Percentiles rank a stretch among this genome's conserved stretches.
Conservation (phyloP, 64 coral and sea anemone species). For the Platygyra sinensis region DNA sequence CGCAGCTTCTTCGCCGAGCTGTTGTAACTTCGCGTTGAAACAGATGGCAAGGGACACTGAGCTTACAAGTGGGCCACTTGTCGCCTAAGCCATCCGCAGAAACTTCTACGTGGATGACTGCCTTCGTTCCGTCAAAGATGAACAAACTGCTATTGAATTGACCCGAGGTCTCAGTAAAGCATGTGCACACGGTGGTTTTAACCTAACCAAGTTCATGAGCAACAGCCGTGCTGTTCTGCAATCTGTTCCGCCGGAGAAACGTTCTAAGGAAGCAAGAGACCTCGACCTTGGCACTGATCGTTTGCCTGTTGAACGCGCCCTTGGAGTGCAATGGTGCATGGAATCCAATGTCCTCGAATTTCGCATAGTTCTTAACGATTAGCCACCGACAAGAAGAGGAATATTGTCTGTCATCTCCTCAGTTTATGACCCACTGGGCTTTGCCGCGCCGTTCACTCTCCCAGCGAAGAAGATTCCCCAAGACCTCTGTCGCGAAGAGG, state of each 20-base stretch:
- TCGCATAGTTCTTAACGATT: slow-evolving; percentile 61
- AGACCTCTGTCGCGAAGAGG: slow-evolving; percentile 46
- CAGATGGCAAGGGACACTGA: slow-evolving; percentile 31
- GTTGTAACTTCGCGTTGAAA: slow-evolving; percentile 43
- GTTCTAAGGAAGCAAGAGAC: slow-evolving; percentile 37
- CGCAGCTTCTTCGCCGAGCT: slow-evolving; percentile 53
- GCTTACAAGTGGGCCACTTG: slow-evolving; percentile 23
- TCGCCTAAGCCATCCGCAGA: slow-evolving; percentile 16
- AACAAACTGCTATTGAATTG: slow-evolving; percentile 33
- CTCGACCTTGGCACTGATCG: slow-evolving; percentile 20
- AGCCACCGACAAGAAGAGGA: slow-evolving; percentile 41
- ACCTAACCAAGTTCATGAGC: slow-evolving; percentile 52
- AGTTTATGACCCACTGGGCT: slow-evolving; percentile 62
- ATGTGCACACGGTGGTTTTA: slow-evolving; percentile 54
- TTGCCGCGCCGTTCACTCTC: slow-evolving; percentile 66
- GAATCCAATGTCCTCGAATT: slow-evolving; percentile 65
- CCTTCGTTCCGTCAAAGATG: slow-evolving; percentile 38
- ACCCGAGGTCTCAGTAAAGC: slow-evolving; percentile 20
- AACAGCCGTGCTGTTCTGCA: slow-evolving; percentile 25
- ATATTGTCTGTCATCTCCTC: slow-evolving; percentile 66
- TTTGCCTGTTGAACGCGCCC: slow-evolving; percentile 47
- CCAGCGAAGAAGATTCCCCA: slow-evolving; percentile 54
- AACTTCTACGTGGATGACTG: slow-evolving; percentile 76
- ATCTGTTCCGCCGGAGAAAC: slow-evolving; percentile 3
- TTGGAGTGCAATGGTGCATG: too few species aligned